A percentile compares a stretch with the other conserved stretches of the same genome.
Conservation (phyloP, 2,888 invertebrate genomes). For the Nephrotoma appendiculata region DNA sequence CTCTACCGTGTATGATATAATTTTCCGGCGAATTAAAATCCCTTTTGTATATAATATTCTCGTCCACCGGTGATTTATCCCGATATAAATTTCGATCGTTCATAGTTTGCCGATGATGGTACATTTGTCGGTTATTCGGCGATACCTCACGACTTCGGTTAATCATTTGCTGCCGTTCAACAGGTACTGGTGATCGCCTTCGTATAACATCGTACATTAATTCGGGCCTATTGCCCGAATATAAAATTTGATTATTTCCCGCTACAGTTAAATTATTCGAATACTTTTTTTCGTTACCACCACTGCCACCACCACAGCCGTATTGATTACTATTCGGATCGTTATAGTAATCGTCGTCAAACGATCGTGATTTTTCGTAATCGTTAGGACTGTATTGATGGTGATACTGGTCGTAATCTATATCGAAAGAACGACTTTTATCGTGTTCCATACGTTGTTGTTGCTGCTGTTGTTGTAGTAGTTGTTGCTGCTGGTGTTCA, state of each 20-base stretch:
- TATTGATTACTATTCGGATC: constrained; percentile 11
- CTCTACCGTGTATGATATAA: neutral
- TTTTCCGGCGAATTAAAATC: constrained; percentile 3
- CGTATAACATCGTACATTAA: constrained; percentile 29
- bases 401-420: constrained; percentile 21
- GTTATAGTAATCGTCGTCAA: constrained; percentile 28
- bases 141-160: constrained; percentile 7
- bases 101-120: neutral
- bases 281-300: constrained; percentile 9
- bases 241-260: constrained; percentile 12
- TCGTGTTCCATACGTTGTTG: constrained; percentile 20
- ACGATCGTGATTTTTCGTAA: constrained; percentile 30
- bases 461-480: neutral
- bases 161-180: constrained; percentile 16
- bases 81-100: constrained; percentile 1
- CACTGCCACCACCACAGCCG: constrained; percentile 7
- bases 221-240: constrained; percentile 21
- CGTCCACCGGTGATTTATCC: neutral
- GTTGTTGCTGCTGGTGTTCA: neutral
- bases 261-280: neutral
- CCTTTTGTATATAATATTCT: neutral
- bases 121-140: constrained; percentile 5
- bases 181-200: constrained; percentile 21
- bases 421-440: constrained; percentile 31
- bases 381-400: constrained; percentile 16